Base-by-base conservation (phyloP, 1,140 invertebrate genomes). In the Pogonus chalceus region DNA sequence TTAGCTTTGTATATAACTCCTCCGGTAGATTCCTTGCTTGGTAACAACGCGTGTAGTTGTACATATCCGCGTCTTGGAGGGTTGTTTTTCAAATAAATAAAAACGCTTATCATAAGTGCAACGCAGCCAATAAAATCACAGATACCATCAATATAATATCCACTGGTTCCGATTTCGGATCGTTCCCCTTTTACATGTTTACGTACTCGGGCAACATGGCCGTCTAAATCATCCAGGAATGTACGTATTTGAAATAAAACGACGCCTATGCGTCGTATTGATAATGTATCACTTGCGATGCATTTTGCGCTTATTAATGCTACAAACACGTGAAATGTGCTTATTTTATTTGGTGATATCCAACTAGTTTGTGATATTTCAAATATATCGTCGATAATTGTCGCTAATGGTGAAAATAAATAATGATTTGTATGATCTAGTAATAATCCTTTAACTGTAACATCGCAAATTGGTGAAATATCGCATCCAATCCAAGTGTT, bases 141-240 rank as follows among this genome's bases (percentile, higher is more conserved):
- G 10, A 86, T 68, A 0, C 85, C 85, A 59, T 88, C 85, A 1
- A 88, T 76, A 67, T 80, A 82, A 56, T 85, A 88, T 1, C 85
- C 85, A 2, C 77, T 60, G 0, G 79, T 82, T 0, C 84, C 84
- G 2, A 87, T 78, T 64, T 86, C 84, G 0, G 83, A 85, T 31
- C 77, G 72, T 65, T 87, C 84, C 0, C 84, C 84, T 35, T 76
- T 74, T 2, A 87, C 79, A 63, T 84, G 76, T 60, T 79, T 83
- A 37, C 78, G 74, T 18, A 77, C 78, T 52, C 87, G 75, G 1
- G 86, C 86, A 4, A 90, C 83, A 61, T 86, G 82, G 0, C 87
- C 88, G 63, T 90, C 88, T 49, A 90, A 62, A 62, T 88, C 85
- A 61, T 90, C 87, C 21, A 89, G 59, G 68, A 87, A 88, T 53